These are phyloP conservation scores for Oryctes rhinoceros DNA, from an alignment of 1,140 invertebrate genomes.

Conservation along the genomic window DNA sequence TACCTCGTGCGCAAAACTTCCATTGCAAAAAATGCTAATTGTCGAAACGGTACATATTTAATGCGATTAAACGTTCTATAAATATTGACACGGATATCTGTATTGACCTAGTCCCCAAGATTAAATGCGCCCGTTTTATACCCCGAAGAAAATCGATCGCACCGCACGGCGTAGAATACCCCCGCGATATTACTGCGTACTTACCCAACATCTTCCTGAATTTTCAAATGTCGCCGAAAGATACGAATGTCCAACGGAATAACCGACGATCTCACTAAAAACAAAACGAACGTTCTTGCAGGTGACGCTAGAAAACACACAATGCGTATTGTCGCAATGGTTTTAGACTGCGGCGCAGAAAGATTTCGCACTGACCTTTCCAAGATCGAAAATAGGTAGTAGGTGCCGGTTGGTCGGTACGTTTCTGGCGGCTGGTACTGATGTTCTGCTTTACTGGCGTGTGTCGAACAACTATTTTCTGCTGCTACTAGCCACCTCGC, in stretches of 20 bases:
- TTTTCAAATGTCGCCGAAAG: neutral
- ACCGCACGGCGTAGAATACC: neutral
- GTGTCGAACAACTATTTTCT: constrained; percentile 13
- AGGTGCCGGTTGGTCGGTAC: neutral
- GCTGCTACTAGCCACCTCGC: constrained; percentile 17
- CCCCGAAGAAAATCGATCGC: neutral
- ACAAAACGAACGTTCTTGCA: neutral
- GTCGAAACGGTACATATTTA: neutral
- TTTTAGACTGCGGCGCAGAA: constrained; percentile 6
- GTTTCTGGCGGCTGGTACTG: constrained; percentile 19
- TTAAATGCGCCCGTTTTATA: neutral
- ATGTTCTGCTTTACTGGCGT: constrained; percentile 25
- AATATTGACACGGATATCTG: neutral
- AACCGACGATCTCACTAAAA: neutral
- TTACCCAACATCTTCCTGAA: constrained; percentile 12
- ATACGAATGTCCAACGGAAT: neutral
- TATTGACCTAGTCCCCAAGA: constrained; percentile 29
- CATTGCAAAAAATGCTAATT: neutral
- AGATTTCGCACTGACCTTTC: constrained; percentile 33
- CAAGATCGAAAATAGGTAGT: constrained; percentile 28
- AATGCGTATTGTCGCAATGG: neutral
- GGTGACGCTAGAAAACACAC: neutral
- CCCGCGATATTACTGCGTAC: neutral
- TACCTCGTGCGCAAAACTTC: neutral
- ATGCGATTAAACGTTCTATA: neutral